A percentile compares a stretch with the other conserved stretches of the same genome.
These are phyloP conservation scores for Sebastes baramenuke DNA, from an alignment of 2,797 vertebrate genomes.

Conservation along the genomic window DNA sequence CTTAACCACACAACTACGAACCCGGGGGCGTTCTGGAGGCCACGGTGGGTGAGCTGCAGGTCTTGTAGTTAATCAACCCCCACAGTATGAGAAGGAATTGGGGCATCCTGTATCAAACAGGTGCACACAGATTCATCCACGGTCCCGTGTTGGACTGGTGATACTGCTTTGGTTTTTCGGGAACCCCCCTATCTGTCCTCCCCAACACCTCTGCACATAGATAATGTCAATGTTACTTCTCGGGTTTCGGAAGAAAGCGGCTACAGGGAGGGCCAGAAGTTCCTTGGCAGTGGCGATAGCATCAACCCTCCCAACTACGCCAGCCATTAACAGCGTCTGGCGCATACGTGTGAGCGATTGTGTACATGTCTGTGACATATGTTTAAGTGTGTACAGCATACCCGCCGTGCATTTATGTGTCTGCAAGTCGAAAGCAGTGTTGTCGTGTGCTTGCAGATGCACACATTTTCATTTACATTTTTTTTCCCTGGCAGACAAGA, in stretches of 20 bases:
- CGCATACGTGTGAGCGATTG: neutral
- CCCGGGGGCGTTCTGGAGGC: constrained; percentile 43
- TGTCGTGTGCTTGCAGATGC: neutral
- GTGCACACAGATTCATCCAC: constrained; percentile 14
- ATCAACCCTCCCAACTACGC: constrained; percentile 17
- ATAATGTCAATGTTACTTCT: constrained; percentile 63
- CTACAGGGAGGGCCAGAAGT: constrained; percentile 27
- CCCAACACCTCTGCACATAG: constrained; percentile 22
- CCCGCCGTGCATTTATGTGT: neutral
- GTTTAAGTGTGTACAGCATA: constrained; percentile 12
- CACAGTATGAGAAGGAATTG: neutral
- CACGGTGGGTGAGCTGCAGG: constrained; percentile 34
- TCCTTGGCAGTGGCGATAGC: constrained; percentile 43
- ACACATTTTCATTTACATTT: constrained; percentile 16
- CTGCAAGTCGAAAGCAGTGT: constrained; percentile 3
- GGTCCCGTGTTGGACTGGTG: constrained; percentile 1
- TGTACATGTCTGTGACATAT: neutral
- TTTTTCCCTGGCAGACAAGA: constrained; percentile 16
- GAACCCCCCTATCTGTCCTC: neutral
- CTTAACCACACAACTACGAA: constrained; percentile 67
- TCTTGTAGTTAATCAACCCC: constrained; percentile 33
- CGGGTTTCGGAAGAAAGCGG: constrained; percentile 60
- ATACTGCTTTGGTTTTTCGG: constrained; percentile 11
- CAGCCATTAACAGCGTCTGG: constrained; percentile 19
- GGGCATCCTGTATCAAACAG: neutral